Evolutionary conservation across 2,797 vertebrate genomes (phyloP), one percentile per base, ranked within the genome.

Genomic region (Anisognathus igniventris): DNA sequence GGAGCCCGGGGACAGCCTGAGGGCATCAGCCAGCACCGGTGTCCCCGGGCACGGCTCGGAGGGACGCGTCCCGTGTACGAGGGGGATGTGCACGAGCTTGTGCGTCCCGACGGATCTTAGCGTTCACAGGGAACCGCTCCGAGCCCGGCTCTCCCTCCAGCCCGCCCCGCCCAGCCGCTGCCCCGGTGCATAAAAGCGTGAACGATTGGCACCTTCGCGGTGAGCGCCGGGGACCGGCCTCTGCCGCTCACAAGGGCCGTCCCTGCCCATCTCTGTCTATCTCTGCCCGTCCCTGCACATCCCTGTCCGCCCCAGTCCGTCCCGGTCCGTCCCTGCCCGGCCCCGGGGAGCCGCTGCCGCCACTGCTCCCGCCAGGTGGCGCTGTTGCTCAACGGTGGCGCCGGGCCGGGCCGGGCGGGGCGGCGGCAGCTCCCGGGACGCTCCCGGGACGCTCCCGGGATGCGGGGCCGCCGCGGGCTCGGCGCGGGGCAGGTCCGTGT

Each of bases 381-480:
- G 86, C 93, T 90, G 83, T 94, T 94, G 90, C 47, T 23, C 64
- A 94, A 92, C 67, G 19, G 57, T 92, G 81, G 77, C 23, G 20
- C 28, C 14, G 57, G 24, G 54, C 54, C 14, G 51, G 12, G 45
- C 24, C 14, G 56, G 30, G n/a, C 11, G 37, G 54, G 48, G 47
- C 18, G 15, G 31, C 7, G 48, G 57, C 57, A 6, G 78, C 37
- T 65, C 50, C 44, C 17, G 33, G 47, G 54, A n/a, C 61, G 44
- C 37, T 64, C 74, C 54, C 31, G 33, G 40, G 53, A 40, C 60
- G 31, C 27, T 40, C 58, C n/a, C 54, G n/a, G 23, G 54, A 57
- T 23, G 10, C 33, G 54, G 23, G 10, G 54, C 54, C n/a, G 54
- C 10, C 14, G 22, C n/a, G 10, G n/a, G 14, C n/a, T 24, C n/a